Evolutionary conservation across 2,113 vertebrate genomes (phyloP).

Genomic region (Chlamydotis undulata): DNA sequence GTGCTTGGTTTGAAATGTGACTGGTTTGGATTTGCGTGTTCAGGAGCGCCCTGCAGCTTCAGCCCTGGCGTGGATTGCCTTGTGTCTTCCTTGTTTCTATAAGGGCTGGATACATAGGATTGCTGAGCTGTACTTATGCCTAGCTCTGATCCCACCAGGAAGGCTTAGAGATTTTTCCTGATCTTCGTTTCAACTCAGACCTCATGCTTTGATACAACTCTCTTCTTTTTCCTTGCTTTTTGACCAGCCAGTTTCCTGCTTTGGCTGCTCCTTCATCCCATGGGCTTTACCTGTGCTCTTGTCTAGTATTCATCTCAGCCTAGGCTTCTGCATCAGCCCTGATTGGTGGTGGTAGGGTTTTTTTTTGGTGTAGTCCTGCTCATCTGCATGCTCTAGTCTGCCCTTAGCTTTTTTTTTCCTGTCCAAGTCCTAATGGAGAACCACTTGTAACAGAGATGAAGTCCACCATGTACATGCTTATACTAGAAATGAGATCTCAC

Average conservation of each 20-base stretch:
- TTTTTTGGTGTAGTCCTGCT: not conserved
- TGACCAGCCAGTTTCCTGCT: not conserved
- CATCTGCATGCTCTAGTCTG: not conserved
- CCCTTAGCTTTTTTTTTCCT: not conserved
- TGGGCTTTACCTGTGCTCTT: not conserved
- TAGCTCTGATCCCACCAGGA: not conserved
- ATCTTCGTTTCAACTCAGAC: not conserved
- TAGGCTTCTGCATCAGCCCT: not conserved
- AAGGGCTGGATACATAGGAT: not conserved
- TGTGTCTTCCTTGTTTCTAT: not conserved
- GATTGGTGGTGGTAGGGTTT: not conserved
- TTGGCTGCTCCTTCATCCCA: not conserved
- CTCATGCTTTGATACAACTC: not conserved
- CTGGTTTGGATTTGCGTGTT: rapidly evolving
- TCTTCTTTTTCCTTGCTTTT: not conserved
- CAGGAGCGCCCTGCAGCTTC: not conserved
- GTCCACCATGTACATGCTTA: rapidly evolving
- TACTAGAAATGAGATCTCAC: not conserved
- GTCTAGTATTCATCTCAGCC: not conserved
- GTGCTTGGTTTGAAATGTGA: not conserved
- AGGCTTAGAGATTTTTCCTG: not conserved
- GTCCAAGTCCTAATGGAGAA: not conserved
- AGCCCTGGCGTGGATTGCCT: not conserved
- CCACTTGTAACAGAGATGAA: not conserved
- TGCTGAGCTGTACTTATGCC: not conserved